phyloP scores from a whole-genome alignment of 1,140 invertebrate genomes.

The Danaus melanippus region DNA sequence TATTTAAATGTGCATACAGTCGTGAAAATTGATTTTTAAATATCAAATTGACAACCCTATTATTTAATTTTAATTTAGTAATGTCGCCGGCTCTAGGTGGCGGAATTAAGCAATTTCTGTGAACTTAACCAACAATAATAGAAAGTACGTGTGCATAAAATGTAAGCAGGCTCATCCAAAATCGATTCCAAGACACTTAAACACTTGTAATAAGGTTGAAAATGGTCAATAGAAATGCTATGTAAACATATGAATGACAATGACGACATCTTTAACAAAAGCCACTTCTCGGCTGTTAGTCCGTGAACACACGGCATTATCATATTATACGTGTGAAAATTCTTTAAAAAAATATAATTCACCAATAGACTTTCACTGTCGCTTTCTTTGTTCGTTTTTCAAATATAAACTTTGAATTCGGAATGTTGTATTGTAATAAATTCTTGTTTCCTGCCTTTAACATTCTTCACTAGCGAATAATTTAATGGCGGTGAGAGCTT shows the following conservation, averaged over 20 bases:
- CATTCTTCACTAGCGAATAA: no score
- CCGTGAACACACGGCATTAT: slow-evolving; percentile 35
- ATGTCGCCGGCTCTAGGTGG: not conserved
- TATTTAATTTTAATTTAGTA: no score
- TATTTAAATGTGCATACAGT: no score
- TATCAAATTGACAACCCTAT: no score
- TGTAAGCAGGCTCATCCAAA: not conserved
- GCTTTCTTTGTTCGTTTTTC: slow-evolving; percentile 35
- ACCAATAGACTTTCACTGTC: slow-evolving; percentile 43
- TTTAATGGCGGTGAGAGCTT: no score
- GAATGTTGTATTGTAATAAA: no score
- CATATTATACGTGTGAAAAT: slow-evolving; percentile 45
- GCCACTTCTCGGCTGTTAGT: slow-evolving; percentile 33
- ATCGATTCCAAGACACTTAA: no score
- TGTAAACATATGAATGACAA: slow-evolving; percentile 9
- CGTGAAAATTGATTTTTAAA: no score
- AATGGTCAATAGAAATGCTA: slow-evolving; percentile 24
- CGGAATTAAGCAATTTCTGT: slow-evolving; percentile 10
- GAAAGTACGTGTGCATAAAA: slow-evolving; percentile 27
- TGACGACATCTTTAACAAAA: slow-evolving; percentile 39
- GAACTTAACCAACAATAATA: slow-evolving; percentile 19
- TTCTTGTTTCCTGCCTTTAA: no score
- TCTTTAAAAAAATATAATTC: slow-evolving; percentile 33
- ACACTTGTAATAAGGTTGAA: slow-evolving; percentile 18
- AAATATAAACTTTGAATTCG: no score